Conservation (phyloP, 2,888 invertebrate species). For the Cheilosia variabilis region DNA sequence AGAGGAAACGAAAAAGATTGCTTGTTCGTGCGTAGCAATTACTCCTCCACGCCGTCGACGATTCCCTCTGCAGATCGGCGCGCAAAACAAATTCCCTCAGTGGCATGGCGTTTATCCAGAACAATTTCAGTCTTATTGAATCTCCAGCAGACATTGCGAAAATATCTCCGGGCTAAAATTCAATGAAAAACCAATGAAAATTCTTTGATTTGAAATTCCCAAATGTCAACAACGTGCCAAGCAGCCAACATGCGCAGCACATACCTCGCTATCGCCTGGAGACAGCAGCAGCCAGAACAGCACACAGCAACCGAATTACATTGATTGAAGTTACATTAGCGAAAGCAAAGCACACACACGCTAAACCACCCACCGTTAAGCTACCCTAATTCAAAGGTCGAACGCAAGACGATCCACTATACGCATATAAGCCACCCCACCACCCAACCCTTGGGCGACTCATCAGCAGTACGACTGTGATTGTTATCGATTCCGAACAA, state of each 20-base stretch:
- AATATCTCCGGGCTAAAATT: background rate
- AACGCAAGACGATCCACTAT: background rate
- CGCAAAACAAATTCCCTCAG: background rate
- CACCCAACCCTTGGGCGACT: slow-evolving; percentile 2
- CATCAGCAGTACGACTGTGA: background rate
- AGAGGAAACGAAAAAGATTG: background rate
- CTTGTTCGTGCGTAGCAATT: slow-evolving; percentile 28
- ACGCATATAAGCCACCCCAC: background rate
- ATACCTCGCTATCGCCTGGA: slow-evolving; percentile 28
- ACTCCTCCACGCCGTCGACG: background rate
- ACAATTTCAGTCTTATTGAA: slow-evolving; percentile 33
- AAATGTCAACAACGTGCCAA: slow-evolving; percentile 45
- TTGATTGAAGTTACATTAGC: slow-evolving; percentile 63
- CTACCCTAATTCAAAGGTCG: background rate
- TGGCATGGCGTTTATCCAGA: slow-evolving; percentile 43
- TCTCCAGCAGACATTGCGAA: slow-evolving; percentile 4
- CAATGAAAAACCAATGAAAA: slow-evolving; percentile 54
- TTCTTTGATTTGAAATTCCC: slow-evolving; percentile 64
- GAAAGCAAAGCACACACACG: slow-evolving; percentile 23
- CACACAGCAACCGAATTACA: slow-evolving; percentile 29
- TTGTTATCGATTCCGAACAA: slow-evolving; percentile 46
- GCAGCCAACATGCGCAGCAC: slow-evolving; percentile 36
- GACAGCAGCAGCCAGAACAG: slow-evolving; percentile 12
- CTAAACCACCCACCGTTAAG: background rate
- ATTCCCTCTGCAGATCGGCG: too few species aligned